phyloP scores from a whole-genome alignment of 1,140 invertebrate species.

The Ips typographus region DNA sequence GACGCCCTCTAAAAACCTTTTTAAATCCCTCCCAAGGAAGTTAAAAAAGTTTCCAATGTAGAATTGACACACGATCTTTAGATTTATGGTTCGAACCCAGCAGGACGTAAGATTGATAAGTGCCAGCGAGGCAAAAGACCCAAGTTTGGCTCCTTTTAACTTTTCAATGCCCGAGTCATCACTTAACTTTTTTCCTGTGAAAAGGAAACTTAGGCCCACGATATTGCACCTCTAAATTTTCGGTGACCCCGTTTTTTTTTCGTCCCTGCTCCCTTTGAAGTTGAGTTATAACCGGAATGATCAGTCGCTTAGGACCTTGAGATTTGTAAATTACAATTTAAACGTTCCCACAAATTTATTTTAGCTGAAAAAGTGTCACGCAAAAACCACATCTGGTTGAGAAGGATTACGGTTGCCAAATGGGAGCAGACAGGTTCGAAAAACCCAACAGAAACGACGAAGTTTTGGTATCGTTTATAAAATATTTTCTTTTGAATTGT shows the following conservation, averaged over 20 bases:
- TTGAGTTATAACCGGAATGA: too few relatives aligned
- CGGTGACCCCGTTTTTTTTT: background rate
- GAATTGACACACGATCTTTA: conserved; percentile 3
- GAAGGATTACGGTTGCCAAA: background rate
- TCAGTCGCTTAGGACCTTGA: too few relatives aligned
- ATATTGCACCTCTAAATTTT: conserved; percentile 7
- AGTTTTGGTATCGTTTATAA: background rate
- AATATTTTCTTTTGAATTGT: background rate
- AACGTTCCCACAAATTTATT: too few relatives aligned
- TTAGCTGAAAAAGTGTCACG: background rate
- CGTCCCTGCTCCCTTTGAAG: background rate
- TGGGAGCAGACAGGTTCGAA: background rate
- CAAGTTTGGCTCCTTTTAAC: conserved; percentile 10
- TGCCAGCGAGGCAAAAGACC: conserved; percentile 9
- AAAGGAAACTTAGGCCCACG: background rate
- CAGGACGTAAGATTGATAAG: conserved; percentile 20
- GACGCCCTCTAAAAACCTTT: too few relatives aligned
- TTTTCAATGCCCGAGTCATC: conserved; percentile 16
- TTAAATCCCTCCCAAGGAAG: too few relatives aligned
- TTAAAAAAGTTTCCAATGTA: background rate
- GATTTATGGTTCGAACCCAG: conserved; percentile 14
- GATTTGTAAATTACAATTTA: too few relatives aligned
- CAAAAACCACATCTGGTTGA: background rate
- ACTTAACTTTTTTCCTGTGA: conserved; percentile 11
- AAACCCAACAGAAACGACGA: background rate